These are phyloP conservation scores for Tragelaphus oryx DNA, from an alignment of 2,797 vertebrate species.

Conservation along the genomic window DNA sequence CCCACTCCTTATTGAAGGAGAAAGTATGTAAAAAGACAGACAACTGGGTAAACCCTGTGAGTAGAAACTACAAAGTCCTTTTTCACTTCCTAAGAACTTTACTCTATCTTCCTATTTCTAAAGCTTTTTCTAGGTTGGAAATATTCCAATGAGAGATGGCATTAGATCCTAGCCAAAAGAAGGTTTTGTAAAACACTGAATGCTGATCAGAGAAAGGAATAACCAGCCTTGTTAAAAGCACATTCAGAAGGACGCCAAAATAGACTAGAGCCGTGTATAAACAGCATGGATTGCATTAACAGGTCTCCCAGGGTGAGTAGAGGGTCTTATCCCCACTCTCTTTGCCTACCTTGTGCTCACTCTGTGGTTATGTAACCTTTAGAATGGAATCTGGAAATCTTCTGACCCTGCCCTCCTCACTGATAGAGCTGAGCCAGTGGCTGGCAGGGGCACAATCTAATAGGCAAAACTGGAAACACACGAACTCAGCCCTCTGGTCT, in stretches of 20 bases:
- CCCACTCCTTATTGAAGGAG: background rate
- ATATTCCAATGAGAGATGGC: background rate
- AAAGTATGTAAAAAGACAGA: conserved; percentile 11
- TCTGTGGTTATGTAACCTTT: conserved; percentile 59
- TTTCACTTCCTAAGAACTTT: background rate
- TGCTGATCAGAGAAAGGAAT: background rate
- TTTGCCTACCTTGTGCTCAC: background rate
- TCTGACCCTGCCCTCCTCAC: conserved; percentile 11
- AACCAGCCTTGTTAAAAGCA: background rate
- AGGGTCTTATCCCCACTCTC: background rate
- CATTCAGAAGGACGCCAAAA: background rate
- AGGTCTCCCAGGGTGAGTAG: background rate
- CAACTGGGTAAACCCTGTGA: background rate
- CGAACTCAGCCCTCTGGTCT: conserved; percentile 52
- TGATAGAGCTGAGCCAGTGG: conserved; percentile 66
- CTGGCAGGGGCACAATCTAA: conserved; percentile 74
- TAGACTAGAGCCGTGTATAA: background rate
- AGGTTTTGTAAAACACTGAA: background rate
- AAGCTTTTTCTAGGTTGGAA: conserved; percentile 32
- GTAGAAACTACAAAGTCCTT: background rate
- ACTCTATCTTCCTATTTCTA: conserved; percentile 3
- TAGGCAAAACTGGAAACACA: conserved; percentile 68
- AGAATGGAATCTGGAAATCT: conserved; percentile 52
- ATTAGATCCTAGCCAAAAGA: background rate
- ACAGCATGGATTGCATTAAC: conserved; percentile 11